Conservation (phyloP, 35 echinoderm and acorn worm species). For the Ophioderma brevispina region DNA sequence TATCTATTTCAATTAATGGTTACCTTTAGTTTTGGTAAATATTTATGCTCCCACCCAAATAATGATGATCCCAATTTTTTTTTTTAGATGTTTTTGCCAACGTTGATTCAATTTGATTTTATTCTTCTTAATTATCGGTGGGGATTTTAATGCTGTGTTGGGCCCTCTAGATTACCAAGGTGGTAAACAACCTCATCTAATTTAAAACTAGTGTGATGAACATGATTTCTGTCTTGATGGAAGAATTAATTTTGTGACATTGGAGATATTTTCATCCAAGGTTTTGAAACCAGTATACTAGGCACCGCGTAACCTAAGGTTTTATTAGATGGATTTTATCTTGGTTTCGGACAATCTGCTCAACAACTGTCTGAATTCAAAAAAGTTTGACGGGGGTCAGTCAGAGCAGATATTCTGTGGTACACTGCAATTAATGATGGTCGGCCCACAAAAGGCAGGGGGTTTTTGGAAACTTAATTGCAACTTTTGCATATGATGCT, state of each 20-base stretch:
- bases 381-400: not conserved
- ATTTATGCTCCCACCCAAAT: not conserved
- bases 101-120: not conserved
- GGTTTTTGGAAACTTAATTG: no score
- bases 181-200: not conserved
- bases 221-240: slow-evolving; percentile 39
- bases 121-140: not conserved
- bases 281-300: slow-evolving; percentile 21
- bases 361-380: not conserved
- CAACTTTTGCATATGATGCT: not conserved
- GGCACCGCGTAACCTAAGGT: slow-evolving; percentile 5
- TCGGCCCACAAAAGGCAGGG: not conserved
- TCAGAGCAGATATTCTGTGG: slow-evolving; percentile 9
- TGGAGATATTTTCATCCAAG: slow-evolving; percentile 37
- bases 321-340: slow-evolving; percentile 26
- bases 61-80: not conserved
- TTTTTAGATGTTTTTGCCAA: not conserved
- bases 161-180: slow-evolving; percentile 19
- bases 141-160: not conserved
- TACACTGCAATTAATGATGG: slow-evolving; percentile 21
- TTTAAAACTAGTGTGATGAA: slow-evolving; percentile 16
- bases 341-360: slow-evolving; percentile 13
- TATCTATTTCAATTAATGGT: not conserved
- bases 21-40: not conserved
- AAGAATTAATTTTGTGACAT: slow-evolving; percentile 19